Percentiles rank a stretch among this genome's conserved stretches.
phyloP scores from a whole-genome alignment of 2,113 vertebrate genomes.

The Phyllopteryx taeniolatus region DNA sequence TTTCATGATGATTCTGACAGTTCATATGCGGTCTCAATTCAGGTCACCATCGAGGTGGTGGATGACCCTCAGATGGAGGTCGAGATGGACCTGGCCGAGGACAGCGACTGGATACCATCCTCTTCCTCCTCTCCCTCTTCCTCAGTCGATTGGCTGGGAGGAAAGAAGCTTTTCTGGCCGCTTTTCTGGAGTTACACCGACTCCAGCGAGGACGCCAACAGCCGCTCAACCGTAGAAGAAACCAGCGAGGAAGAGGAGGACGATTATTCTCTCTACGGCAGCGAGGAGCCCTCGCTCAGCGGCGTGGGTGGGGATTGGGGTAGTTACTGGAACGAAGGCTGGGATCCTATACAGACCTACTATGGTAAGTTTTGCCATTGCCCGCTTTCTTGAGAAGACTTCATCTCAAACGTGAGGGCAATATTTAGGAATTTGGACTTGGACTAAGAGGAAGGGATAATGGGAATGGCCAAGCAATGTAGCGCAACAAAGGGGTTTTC shows the following conservation, averaged over 20 bases:
- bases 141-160: conserved; percentile 77
- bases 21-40: not conserved
- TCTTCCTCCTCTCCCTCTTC: conserved; percentile 67
- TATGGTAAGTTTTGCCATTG: conserved; percentile 65
- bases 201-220: conserved; percentile 69
- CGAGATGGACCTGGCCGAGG: conserved; percentile 83
- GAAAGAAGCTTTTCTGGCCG: conserved; percentile 87
- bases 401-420: not conserved
- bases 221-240: conserved; percentile 61
- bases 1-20: not conserved
- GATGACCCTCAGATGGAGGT: conserved; percentile 84
- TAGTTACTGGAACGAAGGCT: conserved; percentile 77
- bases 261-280: conserved; percentile 80
- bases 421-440: conserved; percentile 1
- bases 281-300: conserved; percentile 79
- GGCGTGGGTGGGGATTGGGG: conserved; percentile 79
- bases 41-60: conserved; percentile 90
- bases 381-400: conserved; percentile 11
- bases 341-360: conserved; percentile 79
- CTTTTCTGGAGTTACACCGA: conserved; percentile 87
- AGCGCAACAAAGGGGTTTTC: conserved; percentile 5
- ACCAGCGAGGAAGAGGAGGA: conserved; percentile 66
- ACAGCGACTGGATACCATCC: conserved; percentile 78
- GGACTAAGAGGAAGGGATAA: conserved; percentile 5
- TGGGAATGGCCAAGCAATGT: not conserved